A percentile compares a stretch with the other conserved stretches of the same genome.
phyloP scores from a whole-genome alignment of 2,888 invertebrate genomes.

The Calliscelio sp. region DNA sequence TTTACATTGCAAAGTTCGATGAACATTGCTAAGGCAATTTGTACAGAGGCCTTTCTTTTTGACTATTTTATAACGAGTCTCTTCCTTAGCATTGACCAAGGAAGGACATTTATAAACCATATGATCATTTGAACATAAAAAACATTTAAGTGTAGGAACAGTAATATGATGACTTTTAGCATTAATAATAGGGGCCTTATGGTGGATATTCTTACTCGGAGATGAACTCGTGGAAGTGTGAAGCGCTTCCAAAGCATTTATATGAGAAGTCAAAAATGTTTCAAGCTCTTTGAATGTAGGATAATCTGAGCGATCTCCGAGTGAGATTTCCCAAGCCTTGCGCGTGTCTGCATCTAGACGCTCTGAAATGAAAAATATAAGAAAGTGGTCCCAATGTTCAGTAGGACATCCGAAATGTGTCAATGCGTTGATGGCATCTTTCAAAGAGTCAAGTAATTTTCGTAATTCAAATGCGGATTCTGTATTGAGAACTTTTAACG shows the following conservation, averaged over 20 bases:
- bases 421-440: background rate
- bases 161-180: too few species aligned
- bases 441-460: too few species aligned
- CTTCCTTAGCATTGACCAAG: background rate
- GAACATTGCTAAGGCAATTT: too few species aligned
- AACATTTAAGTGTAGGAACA: too few species aligned
- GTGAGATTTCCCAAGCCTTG: constrained; percentile 9
- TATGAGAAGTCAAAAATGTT: constrained; percentile 15
- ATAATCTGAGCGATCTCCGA: constrained; percentile 22
- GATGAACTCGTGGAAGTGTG: too few species aligned
- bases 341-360: background rate
- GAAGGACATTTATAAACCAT: constrained; percentile 3
- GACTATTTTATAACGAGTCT: too few species aligned
- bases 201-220: too few species aligned
- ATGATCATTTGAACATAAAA: background rate
- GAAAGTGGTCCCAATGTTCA: constrained; percentile 3
- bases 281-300: background rate
- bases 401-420: background rate
- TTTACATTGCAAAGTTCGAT: too few species aligned
- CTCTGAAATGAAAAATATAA: background rate
- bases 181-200: too few species aligned
- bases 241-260: constrained; percentile 1
- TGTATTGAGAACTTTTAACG: too few species aligned
- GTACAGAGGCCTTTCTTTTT: too few species aligned
- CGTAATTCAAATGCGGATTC: too few species aligned